Conservation (phyloP, 1,140 invertebrate genomes). For the Caenorhabditis brenneri region DNA sequence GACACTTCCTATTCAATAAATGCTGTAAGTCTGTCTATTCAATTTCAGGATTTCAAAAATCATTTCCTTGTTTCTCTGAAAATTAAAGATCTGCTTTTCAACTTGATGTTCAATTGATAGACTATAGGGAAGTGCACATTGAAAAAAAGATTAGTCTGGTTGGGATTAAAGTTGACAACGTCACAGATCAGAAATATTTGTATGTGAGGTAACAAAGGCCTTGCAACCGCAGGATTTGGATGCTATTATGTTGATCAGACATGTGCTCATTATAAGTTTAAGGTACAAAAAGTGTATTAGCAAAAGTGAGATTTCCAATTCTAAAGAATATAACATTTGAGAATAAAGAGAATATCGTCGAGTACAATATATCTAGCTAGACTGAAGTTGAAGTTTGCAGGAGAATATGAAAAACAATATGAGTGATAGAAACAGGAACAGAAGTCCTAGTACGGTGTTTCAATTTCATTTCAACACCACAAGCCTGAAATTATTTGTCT, state of each 20-base stretch:
- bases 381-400: not conserved
- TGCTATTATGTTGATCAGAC: not conserved
- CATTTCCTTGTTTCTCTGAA: not conserved
- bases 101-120: not conserved
- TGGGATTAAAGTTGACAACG: not conserved
- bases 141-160: not conserved
- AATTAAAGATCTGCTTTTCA: not conserved
- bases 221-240: not conserved
- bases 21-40: constrained; percentile 60
- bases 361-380: not conserved
- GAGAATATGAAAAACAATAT: not conserved
- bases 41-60: not conserved
- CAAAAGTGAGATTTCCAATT: not conserved
- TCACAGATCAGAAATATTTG: constrained; percentile 34
- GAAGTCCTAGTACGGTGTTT: too few relatives aligned
- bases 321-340: not conserved
- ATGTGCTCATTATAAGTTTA: constrained; percentile 10
- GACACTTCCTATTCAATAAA: constrained; percentile 65
- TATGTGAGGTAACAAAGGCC: not conserved
- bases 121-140: not conserved
- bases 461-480: too few relatives aligned
- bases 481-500: not conserved
- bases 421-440: too few relatives aligned
- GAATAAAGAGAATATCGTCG: not conserved
- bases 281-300: constrained; percentile 30